Evolutionary conservation across 2,113 vertebrate species (phyloP).

Genomic region (Sphaerodactylus townsendi): DNA sequence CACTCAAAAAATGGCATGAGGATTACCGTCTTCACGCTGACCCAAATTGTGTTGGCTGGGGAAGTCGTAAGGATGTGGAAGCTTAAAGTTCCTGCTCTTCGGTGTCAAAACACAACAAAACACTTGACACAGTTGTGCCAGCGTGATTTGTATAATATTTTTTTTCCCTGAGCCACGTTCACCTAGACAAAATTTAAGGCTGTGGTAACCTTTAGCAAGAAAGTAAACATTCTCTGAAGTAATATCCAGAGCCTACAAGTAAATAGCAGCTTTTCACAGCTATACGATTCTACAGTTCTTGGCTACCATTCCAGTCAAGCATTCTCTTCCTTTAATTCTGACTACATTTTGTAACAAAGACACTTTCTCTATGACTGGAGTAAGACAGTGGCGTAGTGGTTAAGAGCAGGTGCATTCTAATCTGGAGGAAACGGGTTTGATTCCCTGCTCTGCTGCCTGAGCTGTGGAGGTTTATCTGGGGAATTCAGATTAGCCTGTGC

Average conservation of each 20-base stretch:
- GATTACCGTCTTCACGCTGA: slow-evolving; percentile 24
- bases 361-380: neutral
- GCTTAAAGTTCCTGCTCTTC: slow-evolving; percentile 40
- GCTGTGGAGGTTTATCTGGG: too few relatives aligned
- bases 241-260: slow-evolving; percentile 72
- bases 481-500: too few relatives aligned
- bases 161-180: slow-evolving; percentile 45
- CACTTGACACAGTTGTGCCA: slow-evolving; percentile 21
- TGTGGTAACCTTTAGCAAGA: slow-evolving; percentile 57
- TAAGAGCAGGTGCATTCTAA: too few relatives aligned
- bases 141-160: slow-evolving; percentile 44
- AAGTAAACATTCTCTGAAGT: slow-evolving; percentile 64
- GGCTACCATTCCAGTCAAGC: neutral
- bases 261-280: slow-evolving; percentile 54
- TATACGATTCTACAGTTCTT: neutral
- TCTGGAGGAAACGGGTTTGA: too few relatives aligned
- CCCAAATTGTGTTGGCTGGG: slow-evolving; percentile 19
- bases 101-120: slow-evolving; percentile 20
- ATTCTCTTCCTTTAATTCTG: neutral
- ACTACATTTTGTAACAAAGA: neutral
- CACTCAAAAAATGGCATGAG: slow-evolving; percentile 1
- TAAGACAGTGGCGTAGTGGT: too few relatives aligned
- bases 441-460: too few relatives aligned
- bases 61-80: slow-evolving; percentile 5
- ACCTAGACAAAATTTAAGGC: slow-evolving; percentile 61